Evolutionary conservation across 2,797 vertebrate species (phyloP).

Genomic region (Centropyge bicolor): DNA sequence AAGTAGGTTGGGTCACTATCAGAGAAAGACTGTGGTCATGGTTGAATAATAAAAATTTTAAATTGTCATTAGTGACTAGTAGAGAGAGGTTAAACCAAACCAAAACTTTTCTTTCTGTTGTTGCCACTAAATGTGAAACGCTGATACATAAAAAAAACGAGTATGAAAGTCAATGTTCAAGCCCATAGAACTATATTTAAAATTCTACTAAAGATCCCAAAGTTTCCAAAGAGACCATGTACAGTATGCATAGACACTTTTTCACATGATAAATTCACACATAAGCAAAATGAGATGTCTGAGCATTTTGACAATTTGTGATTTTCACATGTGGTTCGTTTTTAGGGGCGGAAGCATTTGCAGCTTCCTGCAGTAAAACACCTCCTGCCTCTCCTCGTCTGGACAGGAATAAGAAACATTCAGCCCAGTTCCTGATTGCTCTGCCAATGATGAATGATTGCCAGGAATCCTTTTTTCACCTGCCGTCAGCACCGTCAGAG

Average conservation of each 20-base stretch:
- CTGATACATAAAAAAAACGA: neutral
- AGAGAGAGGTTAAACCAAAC: neutral
- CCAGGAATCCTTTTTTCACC: slow-evolving; percentile 37
- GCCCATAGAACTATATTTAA: neutral
- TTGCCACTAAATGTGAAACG: neutral
- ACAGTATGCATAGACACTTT: neutral
- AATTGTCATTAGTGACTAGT: neutral
- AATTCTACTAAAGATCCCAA: neutral
- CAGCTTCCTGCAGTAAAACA: slow-evolving; percentile 6
- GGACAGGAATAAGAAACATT: slow-evolving; percentile 5
- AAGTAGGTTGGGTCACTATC: neutral
- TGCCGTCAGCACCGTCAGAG: slow-evolving; percentile 43
- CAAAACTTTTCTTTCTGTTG: neutral
- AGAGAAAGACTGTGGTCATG: neutral
- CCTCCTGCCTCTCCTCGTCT: neutral
- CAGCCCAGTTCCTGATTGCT: slow-evolving; percentile 10
- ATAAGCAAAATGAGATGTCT: too few relatives aligned
- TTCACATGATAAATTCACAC: neutral
- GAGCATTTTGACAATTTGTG: neutral
- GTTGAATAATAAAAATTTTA: neutral
- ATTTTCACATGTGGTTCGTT: neutral
- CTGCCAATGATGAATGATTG: slow-evolving; percentile 17
- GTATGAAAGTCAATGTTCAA: neutral
- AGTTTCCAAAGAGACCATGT: neutral
- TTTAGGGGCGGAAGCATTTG: neutral